Conservation (phyloP, 2,797 vertebrate species). For the Galaxias olidus region DNA sequence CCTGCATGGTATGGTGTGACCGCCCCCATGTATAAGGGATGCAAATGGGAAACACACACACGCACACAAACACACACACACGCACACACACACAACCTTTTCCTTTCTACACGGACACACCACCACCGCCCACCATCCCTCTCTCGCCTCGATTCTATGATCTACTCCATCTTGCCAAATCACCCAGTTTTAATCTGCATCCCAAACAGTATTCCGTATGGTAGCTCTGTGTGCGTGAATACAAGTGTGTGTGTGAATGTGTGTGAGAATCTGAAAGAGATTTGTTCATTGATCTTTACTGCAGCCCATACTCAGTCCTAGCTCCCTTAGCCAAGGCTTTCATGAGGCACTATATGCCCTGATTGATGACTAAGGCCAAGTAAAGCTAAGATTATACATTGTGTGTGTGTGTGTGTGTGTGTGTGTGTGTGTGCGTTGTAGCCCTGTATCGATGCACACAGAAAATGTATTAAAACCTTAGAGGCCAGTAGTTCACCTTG, state of each 20-base stretch:
- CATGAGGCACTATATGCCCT: neutral
- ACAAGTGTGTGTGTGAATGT: neutral
- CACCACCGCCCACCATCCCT: neutral
- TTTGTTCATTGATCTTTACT: constrained; percentile 19
- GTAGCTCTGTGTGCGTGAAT: neutral
- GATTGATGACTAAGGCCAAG: neutral
- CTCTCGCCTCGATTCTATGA: neutral
- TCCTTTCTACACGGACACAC: neutral
- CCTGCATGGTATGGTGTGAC: constrained; percentile 31
- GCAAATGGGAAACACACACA: constrained; percentile 21
- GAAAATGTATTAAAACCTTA: neutral
- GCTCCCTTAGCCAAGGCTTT: neutral
- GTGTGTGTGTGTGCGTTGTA: neutral
- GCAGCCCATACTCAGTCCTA: constrained; percentile 15
- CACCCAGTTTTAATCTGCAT: constrained; percentile 1
- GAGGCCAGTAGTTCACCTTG: neutral
- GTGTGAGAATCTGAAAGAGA: neutral
- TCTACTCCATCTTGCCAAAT: neutral
- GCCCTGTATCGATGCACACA: neutral
- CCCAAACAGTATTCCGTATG: neutral
- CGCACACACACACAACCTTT: neutral
- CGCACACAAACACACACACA: constrained; percentile 1
- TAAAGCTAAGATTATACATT: neutral
- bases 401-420: constrained; percentile 1
- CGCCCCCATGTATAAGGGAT: constrained; percentile 28